Evolutionary conservation across 2,888 invertebrate genomes (phyloP), one percentile per base, ranked within the genome.

Genomic region (Clivina fossor): DNA sequence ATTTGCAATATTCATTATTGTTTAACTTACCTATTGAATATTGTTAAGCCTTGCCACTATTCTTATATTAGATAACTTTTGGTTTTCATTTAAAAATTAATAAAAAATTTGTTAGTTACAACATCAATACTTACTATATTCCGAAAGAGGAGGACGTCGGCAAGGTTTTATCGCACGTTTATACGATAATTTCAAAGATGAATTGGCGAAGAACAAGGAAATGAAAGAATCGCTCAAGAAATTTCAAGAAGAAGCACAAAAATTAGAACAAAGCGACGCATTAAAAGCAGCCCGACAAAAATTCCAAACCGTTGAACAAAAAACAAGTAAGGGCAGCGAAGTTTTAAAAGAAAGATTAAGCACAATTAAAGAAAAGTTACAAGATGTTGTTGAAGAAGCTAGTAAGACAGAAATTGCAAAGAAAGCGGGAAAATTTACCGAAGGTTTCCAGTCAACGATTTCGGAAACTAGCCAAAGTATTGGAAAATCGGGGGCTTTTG

Each of bases 211-310:
- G 71, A 98, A 94, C 75, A 97, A 98, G 74, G 97, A 98, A 71
- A 94, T 99, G 90, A 96, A 97, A 74, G 96, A 97, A 60, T 96
- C 86, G 63, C 81, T 98, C 56, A 92, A 93, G 66, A 97, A 95
- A 72, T 98, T 98, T 69, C 79, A 94, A 58, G 90, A 93, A 74
- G 97, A 98, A 76, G 92, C 94, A n/a, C 86, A 94, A 63, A 96
- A 93, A 76, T 75, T 99, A 22, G 98, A 98, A 74, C 92, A 99
- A 69, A 94, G 97, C 1, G 98, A 98, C 49, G 96, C 98, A 0
- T 74, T 99, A 56, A 87, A 93, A 75, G 92, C 95, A 62, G 99
- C 98, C 1, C 78, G 93, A 64, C 85, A 85, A 73, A 93, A 93
- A 74, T 91, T 97, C 77, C 90, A 96, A 70, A 81, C 87, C 1